phyloP scores from a whole-genome alignment of 1,140 invertebrate genomes.

The Drosophila cardini region DNA sequence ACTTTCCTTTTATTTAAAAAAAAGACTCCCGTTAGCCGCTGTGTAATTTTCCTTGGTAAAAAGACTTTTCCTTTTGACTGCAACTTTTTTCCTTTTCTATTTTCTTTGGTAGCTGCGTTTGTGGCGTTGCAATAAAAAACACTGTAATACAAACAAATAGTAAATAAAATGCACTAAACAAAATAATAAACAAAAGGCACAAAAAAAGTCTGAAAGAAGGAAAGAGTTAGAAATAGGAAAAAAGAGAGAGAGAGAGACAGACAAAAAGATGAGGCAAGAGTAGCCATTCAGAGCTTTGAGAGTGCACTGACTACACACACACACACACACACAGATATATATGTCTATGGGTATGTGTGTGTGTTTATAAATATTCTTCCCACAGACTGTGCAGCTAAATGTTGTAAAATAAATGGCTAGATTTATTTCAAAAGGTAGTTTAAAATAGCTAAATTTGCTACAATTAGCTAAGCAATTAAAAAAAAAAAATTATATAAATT shows the following conservation, averaged over 20 bases:
- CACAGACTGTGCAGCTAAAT: background rate
- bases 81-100: conserved; percentile 38
- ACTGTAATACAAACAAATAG: conserved; percentile 71
- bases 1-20: background rate
- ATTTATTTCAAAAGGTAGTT: too few species aligned
- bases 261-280: background rate
- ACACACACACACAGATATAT: conserved; percentile 2
- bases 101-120: conserved; percentile 25
- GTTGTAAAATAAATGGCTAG: too few species aligned
- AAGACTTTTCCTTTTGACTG: conserved; percentile 4
- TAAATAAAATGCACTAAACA: conserved; percentile 58
- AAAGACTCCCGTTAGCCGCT: too few species aligned
- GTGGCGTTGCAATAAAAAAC: conserved; percentile 56
- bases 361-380: conserved; percentile 61
- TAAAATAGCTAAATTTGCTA: too few species aligned
- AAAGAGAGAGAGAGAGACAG: conserved; percentile 19
- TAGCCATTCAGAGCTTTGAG: conserved; percentile 14
- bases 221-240: background rate
- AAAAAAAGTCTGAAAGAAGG: background rate
- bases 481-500: too few species aligned
- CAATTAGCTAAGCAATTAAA: too few species aligned
- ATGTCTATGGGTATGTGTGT: conserved; percentile 29
- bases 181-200: conserved; percentile 68
- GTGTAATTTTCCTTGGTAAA: background rate
- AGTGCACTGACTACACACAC: conserved; percentile 21